Evolutionary conservation across 2,888 invertebrate genomes (phyloP).

Genomic region (Cremastobaeus sp.): DNA sequence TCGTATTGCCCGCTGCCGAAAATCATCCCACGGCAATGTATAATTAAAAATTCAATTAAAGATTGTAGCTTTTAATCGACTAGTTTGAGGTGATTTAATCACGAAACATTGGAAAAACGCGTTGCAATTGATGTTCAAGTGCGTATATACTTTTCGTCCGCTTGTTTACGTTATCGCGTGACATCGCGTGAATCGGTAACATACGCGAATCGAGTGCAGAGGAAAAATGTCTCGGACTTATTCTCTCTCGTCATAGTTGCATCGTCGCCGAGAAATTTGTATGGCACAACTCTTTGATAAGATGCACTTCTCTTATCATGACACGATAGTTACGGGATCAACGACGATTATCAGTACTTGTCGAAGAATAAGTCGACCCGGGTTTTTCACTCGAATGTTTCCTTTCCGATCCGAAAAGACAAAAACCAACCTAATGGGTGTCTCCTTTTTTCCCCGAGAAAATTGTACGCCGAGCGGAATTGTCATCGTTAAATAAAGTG

Average conservation of each 20-base stretch:
- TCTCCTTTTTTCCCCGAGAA: too few species aligned
- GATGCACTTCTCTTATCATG: slow-evolving; percentile 39
- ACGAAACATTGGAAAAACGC: slow-evolving; percentile 47
- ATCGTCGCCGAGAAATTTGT: slow-evolving; percentile 45
- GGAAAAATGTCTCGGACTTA: slow-evolving; percentile 6
- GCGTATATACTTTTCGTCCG: slow-evolving; percentile 41
- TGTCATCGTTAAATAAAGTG: background rate
- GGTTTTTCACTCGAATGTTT: slow-evolving; percentile 1
- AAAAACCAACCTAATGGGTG: too few species aligned
- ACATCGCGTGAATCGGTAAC: slow-evolving; percentile 17
- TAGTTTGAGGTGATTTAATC: slow-evolving; percentile 51
- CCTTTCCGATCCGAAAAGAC: too few species aligned
- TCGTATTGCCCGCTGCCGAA: slow-evolving; percentile 30
- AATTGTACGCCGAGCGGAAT: too few species aligned
- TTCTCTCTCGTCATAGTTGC: slow-evolving; percentile 30
- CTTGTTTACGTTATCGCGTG: slow-evolving; percentile 17
- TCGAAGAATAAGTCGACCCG: slow-evolving; percentile 17
- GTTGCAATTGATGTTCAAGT: slow-evolving; percentile 55
- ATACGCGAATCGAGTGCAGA: slow-evolving; percentile 7
- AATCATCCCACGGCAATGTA: slow-evolving; percentile 5
- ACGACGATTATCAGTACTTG: slow-evolving; percentile 50
- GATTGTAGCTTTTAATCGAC: slow-evolving; percentile 44
- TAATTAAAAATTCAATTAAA: slow-evolving; percentile 29
- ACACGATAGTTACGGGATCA: slow-evolving; percentile 50
- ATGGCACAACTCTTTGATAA: slow-evolving; percentile 54